Base-by-base conservation (phyloP, 2,888 invertebrate species). In the Periphyllus acericola region DNA sequence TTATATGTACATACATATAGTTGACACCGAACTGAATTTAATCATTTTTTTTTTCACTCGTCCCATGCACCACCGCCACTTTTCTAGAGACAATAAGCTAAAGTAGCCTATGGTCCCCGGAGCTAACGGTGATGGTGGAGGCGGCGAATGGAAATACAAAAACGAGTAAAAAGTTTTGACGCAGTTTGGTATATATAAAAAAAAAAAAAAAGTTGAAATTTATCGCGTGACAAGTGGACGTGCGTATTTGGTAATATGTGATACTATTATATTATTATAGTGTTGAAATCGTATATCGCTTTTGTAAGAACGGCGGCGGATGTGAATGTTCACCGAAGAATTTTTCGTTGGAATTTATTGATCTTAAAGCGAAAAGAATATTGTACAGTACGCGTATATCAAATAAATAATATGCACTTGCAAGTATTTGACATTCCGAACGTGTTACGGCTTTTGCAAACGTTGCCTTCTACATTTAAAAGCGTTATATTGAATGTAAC, bases 21-120 rank as follows among this genome's bases (percentile, higher is more conserved):
- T 87, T 81, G 87, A 87, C 87, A 87, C 87, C 87, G 72, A 81
- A 87, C 74, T n/a, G 87, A 87, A 72, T 87, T 87, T 87, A 87
- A 87, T 87, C 74, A 75, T 75, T 40, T 80, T 81, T 85, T 87
- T 52, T 60, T 75, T 46, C n/a, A 21, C 29, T n/a, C 34, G n/a
- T 36, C n/a, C 76, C n/a, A 11, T 52, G 25, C 29, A 11, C 83
- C 29, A 21, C 55, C 29, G 6, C 4, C 78, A 55, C n/a, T 84
- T 78, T 78, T 68, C 25, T 34, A 86, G 60, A 79, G 87, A 87
- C 87, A 87, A 87, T 87, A 87, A 87, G 80, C 87, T 81, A 87
- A 87, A 87, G 87, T 87, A 87, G 81, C 81, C 87, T 87, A 80
- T 87, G 81, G 74, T 80, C 32, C 60, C 55, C 55, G 72, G 29